Evolutionary conservation across 2,797 vertebrate genomes (phyloP).

Genomic region (Triplophysa bombifrons): DNA sequence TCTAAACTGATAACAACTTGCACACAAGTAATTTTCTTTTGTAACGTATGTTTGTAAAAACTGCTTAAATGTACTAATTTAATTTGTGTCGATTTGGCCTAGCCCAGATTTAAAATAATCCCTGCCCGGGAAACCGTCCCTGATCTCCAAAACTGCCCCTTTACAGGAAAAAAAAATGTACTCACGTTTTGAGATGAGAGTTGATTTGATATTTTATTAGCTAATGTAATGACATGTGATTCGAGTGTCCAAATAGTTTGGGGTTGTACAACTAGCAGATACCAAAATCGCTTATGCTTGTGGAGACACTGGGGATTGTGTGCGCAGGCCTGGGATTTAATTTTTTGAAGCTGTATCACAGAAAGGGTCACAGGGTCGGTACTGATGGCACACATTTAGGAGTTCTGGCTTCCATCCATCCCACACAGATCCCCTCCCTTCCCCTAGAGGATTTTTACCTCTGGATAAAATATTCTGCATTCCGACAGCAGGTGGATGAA

Average conservation of each 20-base stretch:
- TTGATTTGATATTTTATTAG: background rate
- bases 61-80: no score
- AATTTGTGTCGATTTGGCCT: no score
- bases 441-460: constrained; percentile 43
- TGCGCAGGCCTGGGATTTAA: background rate
- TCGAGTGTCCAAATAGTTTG: background rate
- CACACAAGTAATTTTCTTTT: no score
- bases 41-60: no score
- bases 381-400: constrained; percentile 10
- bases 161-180: no score
- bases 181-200: no score
- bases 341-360: constrained; percentile 34
- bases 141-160: no score
- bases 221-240: background rate
- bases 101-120: no score
- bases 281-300: background rate
- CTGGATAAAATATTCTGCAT: constrained; percentile 40
- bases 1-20: no score
- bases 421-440: background rate
- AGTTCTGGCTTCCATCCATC: constrained; percentile 43
- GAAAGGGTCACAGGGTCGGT: constrained; percentile 20
- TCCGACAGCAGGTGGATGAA: constrained; percentile 18
- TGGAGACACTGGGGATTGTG: background rate
- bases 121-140: no score
- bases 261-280: background rate